Percentiles rank a stretch among this genome's conserved stretches.
phyloP scores from a whole-genome alignment of 2,797 vertebrate species.

The Linurgus olivaceus region DNA sequence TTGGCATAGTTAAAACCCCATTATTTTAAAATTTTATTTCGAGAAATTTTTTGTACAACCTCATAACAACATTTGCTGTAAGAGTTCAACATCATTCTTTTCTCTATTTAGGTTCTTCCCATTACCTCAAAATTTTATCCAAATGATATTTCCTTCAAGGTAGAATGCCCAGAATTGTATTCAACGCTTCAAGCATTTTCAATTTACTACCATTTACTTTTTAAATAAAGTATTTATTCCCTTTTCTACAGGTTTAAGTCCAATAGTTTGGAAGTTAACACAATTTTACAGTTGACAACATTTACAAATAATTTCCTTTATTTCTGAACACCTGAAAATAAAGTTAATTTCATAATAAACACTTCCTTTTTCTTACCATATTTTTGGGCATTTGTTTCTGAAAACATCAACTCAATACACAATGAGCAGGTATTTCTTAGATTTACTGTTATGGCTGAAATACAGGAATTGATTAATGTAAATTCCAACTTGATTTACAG shows the following conservation, averaged over 20 bases:
- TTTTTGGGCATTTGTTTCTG: neutral
- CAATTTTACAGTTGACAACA: neutral
- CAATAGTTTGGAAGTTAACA: neutral
- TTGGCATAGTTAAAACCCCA: fast-evolving
- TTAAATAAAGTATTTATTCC: neutral
- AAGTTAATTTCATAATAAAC: neutral
- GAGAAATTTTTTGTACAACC: neutral
- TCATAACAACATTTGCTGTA: neutral
- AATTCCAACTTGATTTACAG: neutral
- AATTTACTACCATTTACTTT: neutral
- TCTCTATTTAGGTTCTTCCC: neutral
- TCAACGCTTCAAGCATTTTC: neutral
- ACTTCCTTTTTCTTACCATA: neutral
- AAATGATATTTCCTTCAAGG: neutral
- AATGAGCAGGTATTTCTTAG: neutral
- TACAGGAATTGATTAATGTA: neutral
- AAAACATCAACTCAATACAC: neutral
- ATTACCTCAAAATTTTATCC: neutral
- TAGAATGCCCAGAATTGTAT: neutral
- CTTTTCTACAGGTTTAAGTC: neutral
- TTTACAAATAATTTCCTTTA: neutral
- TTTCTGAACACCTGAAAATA: neutral
- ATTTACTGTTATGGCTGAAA: neutral
- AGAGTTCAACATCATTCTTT: neutral
- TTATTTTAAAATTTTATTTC: neutral